Evolutionary conservation across 2,797 vertebrate species (phyloP), one percentile per base, ranked within the genome.

Genomic region (Gambelia wislizenii): DNA sequence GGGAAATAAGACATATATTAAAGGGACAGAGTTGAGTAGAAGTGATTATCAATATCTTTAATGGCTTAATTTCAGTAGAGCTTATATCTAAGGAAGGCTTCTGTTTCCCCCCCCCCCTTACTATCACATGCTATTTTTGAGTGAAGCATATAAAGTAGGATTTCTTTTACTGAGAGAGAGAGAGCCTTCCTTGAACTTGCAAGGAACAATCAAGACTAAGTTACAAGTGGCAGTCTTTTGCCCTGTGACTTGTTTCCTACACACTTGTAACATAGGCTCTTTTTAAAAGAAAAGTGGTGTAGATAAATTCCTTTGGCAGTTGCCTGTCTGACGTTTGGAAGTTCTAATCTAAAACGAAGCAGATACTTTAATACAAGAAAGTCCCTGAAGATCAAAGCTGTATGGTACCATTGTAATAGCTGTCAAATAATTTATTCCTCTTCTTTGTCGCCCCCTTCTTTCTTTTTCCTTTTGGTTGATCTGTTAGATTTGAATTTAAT

Each of bases 401-500:
- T 90, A 18, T 77, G 82, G 56, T 84, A 25, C 52, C 30, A 85
- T 33, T 74, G 44, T 59, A 36, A 47, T 70, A 59, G 30, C 72
- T 91, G 87, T 90, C 80, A 39, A 52, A n/a, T 64, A 14, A 20
- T 74, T 79, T 8, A 1, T 79, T 87, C 27, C 27, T 49, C 88
- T 25, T 86, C 75, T 39, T 59, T 91, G 79, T 2, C 6, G 7
- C 69, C 30, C 52, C 81, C 0, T 52, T 61, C 72, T 67, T 49
- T 33, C 91, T 82, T 4, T 20, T 64, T 69, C 30, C 59, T 79
- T 22, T 0, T 84, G 76, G 27, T 85, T n/a, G 61, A 25, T 67
- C 47, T 88, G 89, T 84, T 83, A 93, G 86, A 84, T 87, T 90
- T 75, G 64, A 87, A 39, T 56, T 59, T 87, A 79, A 59, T 76